A percentile compares a stretch with the other conserved stretches of the same genome.
Evolutionary conservation across 2,797 vertebrate genomes (phyloP).

Genomic region (Dipus sagitta): DNA sequence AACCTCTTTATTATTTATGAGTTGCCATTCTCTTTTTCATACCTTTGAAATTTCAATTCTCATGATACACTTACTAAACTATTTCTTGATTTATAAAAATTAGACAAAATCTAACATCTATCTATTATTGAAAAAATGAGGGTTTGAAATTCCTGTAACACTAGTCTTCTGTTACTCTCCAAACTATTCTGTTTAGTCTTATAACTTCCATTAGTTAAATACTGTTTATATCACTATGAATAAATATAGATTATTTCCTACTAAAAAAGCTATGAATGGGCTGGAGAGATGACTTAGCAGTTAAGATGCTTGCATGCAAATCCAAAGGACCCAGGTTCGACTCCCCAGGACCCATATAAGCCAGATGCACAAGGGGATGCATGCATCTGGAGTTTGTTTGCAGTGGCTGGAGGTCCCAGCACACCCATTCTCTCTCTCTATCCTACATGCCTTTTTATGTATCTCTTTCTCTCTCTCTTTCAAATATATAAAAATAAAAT

Average conservation of each 20-base stretch:
- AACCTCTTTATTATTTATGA: background rate
- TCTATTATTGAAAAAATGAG: background rate
- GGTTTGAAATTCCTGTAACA: background rate
- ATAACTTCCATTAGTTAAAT: background rate
- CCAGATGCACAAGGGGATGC: no score
- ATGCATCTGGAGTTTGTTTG: no score
- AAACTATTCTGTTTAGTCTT: background rate
- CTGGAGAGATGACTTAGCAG: no score
- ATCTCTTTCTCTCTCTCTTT: no score
- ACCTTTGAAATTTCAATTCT: background rate
- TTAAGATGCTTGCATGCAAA: no score
- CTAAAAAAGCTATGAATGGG: no score
- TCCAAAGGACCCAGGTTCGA: no score
- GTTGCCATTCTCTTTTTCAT: background rate
- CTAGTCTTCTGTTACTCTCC: background rate
- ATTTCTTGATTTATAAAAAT: background rate
- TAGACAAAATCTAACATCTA: background rate
- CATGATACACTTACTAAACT: background rate
- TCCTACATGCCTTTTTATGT: no score
- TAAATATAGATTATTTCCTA: background rate
- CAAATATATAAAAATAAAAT: no score
- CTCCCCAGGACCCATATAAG: no score
- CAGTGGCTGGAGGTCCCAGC: no score
- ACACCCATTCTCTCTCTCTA: no score
- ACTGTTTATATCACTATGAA: background rate